A percentile compares a stretch with the other conserved stretches of the same genome.
phyloP scores from a whole-genome alignment of 1,140 invertebrate genomes.

The Diorhabda carinulata region DNA sequence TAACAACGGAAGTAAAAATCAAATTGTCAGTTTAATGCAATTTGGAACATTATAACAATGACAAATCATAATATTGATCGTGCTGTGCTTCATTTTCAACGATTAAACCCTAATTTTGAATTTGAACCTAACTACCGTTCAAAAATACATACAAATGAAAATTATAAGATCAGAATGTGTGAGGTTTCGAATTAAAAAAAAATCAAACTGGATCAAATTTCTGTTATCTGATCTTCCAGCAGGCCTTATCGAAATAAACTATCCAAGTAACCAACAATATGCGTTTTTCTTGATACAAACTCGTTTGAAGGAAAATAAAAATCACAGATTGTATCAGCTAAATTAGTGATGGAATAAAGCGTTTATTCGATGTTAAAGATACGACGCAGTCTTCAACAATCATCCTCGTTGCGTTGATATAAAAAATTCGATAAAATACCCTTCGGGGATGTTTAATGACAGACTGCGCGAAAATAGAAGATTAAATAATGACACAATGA shows the following conservation, averaged over 20 bases:
- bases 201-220: too few species aligned
- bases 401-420: too few species aligned
- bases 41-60: too few species aligned
- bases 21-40: too few species aligned
- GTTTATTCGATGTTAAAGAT: slow-evolving; percentile 13
- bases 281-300: slow-evolving; percentile 20
- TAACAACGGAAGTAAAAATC: too few species aligned
- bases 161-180: not conserved
- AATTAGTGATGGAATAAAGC: slow-evolving; percentile 28
- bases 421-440: too few species aligned
- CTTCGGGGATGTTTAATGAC: too few species aligned
- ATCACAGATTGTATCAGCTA: slow-evolving; percentile 25
- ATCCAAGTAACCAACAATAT: slow-evolving; percentile 19
- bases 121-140: too few species aligned
- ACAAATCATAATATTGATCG: too few species aligned
- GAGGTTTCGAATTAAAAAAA: not conserved
- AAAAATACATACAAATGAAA: too few species aligned
- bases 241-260: slow-evolving; percentile 21
- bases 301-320: slow-evolving; percentile 13
- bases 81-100: too few species aligned
- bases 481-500: not conserved
- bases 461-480: not conserved
- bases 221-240: not conserved
- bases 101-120: too few species aligned
- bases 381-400: not conserved